phyloP scores from a whole-genome alignment of 1,140 invertebrate species.

The Stegodyphus mimosarum region DNA sequence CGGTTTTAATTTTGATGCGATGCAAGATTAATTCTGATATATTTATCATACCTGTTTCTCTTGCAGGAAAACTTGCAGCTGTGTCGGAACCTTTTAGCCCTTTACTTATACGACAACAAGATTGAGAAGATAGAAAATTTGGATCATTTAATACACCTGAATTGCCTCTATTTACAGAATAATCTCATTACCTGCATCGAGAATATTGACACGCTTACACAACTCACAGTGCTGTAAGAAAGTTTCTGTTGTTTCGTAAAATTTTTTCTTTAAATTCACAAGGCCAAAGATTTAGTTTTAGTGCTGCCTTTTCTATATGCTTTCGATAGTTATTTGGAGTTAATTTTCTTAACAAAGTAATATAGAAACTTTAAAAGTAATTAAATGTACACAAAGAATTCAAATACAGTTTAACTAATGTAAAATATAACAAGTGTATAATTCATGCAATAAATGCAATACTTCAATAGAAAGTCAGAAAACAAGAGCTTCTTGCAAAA shows the following conservation, averaged over 20 bases:
- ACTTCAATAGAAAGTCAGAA: no score
- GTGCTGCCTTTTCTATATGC: no score
- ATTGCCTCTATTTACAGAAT: conserved; percentile 39
- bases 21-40: neutral
- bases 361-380: no score
- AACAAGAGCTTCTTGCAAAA: no score
- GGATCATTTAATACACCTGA: conserved; percentile 10
- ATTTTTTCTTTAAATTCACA: neutral
- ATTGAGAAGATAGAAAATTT: conserved; percentile 51
- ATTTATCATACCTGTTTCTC: neutral
- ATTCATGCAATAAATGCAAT: no score
- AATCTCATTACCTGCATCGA: conserved; percentile 29
- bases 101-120: conserved; percentile 55
- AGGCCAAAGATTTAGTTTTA: no score
- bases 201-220: conserved; percentile 30
- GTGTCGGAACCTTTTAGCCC: conserved; percentile 45
- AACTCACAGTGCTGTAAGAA: conserved; percentile 51
- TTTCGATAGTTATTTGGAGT: no score
- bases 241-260: neutral
- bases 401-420: no score
- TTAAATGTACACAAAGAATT: no score
- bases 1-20: neutral
- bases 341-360: no score
- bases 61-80: conserved; percentile 43
- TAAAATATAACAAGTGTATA: no score